Evolutionary conservation across 1,140 invertebrate genomes (phyloP), one percentile per base, ranked within the genome.

Genomic region (Euglossa dilemma): DNA sequence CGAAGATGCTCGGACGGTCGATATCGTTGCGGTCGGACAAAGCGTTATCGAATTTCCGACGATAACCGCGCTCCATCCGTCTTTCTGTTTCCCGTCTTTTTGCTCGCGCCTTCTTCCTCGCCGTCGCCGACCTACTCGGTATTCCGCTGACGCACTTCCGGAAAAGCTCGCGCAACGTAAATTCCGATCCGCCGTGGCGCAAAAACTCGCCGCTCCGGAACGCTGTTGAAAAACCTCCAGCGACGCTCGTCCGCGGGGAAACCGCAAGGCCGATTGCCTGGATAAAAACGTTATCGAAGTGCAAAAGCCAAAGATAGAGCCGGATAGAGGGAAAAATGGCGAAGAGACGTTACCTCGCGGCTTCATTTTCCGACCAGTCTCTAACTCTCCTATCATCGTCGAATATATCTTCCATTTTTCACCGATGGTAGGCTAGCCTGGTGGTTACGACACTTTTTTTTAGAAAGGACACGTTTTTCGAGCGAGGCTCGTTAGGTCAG

Each of bases 11-110:
- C 79, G n/a, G n/a, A 86, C 73, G 69, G 66, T 85, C 85, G 84
- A 87, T 78, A 83, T 70, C 28, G 36, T 70, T 75, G 74, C 54
- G 47, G 70, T 86, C 79, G 75, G 64, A 75, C 52, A 83, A 86
- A n/a, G 12, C 20, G 36, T 43, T 63, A 50, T 78, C 79, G 63
- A 43, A 67, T 57, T 56, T 47, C 43, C 50, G 54, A 54, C 54
- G 52, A 78, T 83, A 83, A 72, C 9, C 28, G n/a, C 63, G 25
- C 56, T 23, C 23, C 23, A 36, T 76, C 28, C 16, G 20, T 23
- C 28, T 8, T 23, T 12, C 20, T 23, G 20, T 20, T 8, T 14
- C n/a, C 23, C 23, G 4, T 8, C 50, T 20, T 25, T 8, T 43
- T 45, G 4, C 6, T 36, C 23, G 0, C n/a, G 43, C 1, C 11